A percentile compares a stretch with the other conserved stretches of the same genome.
phyloP scores from a whole-genome alignment of 1,140 invertebrate genomes.

The Phymorhynchus buccinoides region DNA sequence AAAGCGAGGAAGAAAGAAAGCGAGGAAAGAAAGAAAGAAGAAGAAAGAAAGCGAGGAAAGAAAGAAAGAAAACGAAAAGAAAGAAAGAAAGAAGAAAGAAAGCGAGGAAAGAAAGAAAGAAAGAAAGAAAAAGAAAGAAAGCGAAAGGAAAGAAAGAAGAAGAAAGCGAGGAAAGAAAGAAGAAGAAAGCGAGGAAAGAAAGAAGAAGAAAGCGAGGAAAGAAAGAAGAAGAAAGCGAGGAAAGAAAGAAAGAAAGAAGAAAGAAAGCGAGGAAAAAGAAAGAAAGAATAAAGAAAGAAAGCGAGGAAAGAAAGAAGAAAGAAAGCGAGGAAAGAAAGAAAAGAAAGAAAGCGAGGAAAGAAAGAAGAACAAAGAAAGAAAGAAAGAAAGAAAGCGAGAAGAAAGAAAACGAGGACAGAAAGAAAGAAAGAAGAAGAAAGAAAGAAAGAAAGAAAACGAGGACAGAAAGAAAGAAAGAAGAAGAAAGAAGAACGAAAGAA shows the following conservation, averaged over 20 bases:
- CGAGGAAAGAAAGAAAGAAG: neutral
- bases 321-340: too few relatives aligned
- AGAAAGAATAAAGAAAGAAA: too few relatives aligned
- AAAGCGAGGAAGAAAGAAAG: neutral
- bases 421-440: too few relatives aligned
- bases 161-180: neutral
- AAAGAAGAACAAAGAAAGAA: neutral
- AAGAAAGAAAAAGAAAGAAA: neutral
- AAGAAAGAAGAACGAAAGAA: too few relatives aligned
- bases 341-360: neutral
- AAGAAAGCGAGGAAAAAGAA: too few relatives aligned
- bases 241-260: too few relatives aligned
- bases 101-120: neutral
- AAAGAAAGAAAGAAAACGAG: too few relatives aligned
- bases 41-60: neutral
- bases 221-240: too few relatives aligned
- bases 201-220: neutral
- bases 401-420: neutral
- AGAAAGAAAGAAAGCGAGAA: neutral
- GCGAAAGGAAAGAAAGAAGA: neutral
- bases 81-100: neutral
- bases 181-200: neutral
- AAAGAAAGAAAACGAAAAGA: neutral
- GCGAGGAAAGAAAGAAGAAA: too few relatives aligned
- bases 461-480: too few relatives aligned